Conservation (phyloP, 2,888 invertebrate genomes). For the Cremastinae sp. region DNA sequence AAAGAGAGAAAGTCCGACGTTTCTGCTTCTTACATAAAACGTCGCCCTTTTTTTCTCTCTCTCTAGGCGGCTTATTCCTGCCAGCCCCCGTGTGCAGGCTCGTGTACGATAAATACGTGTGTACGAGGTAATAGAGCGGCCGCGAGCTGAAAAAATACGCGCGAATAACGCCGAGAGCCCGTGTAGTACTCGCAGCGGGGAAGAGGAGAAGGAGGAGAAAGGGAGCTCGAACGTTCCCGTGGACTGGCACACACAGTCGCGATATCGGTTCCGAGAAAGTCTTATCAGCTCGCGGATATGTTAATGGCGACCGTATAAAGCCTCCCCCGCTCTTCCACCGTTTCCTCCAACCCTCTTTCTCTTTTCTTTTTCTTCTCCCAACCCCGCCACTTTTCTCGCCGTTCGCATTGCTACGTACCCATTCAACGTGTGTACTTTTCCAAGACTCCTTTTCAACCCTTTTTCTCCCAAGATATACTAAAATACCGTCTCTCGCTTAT, state of each 20-base stretch:
- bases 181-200: neutral
- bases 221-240: slow-evolving; percentile 19
- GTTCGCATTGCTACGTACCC: slow-evolving; percentile 8
- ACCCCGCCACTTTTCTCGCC: slow-evolving; percentile 17
- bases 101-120: slow-evolving; percentile 40
- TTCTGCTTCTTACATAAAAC: slow-evolving; percentile 70
- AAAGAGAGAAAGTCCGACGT: slow-evolving; percentile 57
- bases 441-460: slow-evolving; percentile 1
- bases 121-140: slow-evolving; percentile 36
- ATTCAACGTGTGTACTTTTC: slow-evolving; percentile 9
- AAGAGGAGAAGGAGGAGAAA: slow-evolving; percentile 26
- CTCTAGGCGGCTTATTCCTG: slow-evolving; percentile 36
- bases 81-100: neutral
- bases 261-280: slow-evolving; percentile 79
- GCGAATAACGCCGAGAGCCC: slow-evolving; percentile 17
- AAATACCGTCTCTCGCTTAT: too few species aligned
- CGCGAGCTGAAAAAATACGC: slow-evolving; percentile 38
- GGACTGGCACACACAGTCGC: slow-evolving; percentile 60
- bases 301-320: slow-evolving; percentile 79
- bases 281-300: slow-evolving; percentile 80
- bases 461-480: too few species aligned
- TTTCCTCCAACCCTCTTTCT: slow-evolving; percentile 53
- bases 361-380: neutral
- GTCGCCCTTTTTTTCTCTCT: slow-evolving; percentile 57
- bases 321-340: slow-evolving; percentile 63